phyloP scores from a whole-genome alignment of 2,888 invertebrate species.

The Acronicta psi region DNA sequence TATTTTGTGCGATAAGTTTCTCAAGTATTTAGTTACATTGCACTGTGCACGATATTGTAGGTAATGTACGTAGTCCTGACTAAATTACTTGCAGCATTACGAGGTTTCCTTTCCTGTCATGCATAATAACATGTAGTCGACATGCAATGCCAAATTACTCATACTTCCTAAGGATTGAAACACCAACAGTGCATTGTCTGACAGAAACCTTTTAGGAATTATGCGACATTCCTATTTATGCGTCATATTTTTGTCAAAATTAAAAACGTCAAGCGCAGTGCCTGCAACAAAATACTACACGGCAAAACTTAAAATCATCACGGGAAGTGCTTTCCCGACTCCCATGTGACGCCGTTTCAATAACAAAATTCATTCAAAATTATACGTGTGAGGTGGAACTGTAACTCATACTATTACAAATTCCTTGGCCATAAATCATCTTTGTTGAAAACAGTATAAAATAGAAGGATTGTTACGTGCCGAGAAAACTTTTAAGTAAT shows the following conservation, averaged over 20 bases:
- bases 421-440: constrained; percentile 36
- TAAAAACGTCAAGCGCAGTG: neutral
- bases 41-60: no score
- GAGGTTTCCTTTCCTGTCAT: constrained; percentile 33
- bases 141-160: constrained; percentile 27
- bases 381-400: constrained; percentile 14
- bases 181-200: constrained; percentile 2
- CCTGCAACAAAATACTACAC: no score
- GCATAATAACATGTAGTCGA: constrained; percentile 19
- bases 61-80: no score
- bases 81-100: constrained; percentile 23
- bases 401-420: constrained; percentile 27
- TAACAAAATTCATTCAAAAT: constrained; percentile 26
- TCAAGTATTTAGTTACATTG: no score
- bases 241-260: constrained; percentile 5
- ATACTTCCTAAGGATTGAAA: constrained; percentile 1
- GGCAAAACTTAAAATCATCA: no score
- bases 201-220: constrained; percentile 12
- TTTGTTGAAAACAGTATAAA: constrained; percentile 47
- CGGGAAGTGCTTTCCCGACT: constrained; percentile 11
- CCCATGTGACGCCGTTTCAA: constrained; percentile 5
- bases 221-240: neutral
- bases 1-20: neutral
- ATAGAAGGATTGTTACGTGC: constrained; percentile 51
- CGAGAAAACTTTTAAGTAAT: constrained; percentile 42